These are phyloP conservation scores for Scopus umbretta DNA, from an alignment of 2,113 vertebrate species.

Conservation along the genomic window DNA sequence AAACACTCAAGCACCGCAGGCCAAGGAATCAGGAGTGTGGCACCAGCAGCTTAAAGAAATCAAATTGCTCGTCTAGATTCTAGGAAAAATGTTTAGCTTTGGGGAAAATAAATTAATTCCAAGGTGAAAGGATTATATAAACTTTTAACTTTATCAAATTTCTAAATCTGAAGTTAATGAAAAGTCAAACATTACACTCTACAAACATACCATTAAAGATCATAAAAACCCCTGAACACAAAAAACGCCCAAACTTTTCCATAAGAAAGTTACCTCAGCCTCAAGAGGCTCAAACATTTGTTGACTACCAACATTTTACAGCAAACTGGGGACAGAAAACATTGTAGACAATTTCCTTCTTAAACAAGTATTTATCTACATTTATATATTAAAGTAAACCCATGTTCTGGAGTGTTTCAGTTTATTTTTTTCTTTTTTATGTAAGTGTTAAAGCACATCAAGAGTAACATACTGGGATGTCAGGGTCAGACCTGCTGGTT, in stretches of 20 bases:
- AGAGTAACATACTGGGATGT: background rate
- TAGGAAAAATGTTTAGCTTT: background rate
- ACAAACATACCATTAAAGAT: background rate
- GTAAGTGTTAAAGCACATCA: background rate
- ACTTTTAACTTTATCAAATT: background rate
- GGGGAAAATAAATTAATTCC: background rate
- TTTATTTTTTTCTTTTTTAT: background rate
- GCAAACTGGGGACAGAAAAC: background rate
- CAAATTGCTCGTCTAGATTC: background rate
- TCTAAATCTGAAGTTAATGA: background rate
- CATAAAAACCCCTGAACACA: background rate
- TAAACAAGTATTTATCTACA: background rate
- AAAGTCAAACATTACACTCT: background rate
- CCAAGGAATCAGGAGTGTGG: background rate
- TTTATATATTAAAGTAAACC: background rate
- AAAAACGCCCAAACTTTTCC: background rate
- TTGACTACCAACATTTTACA: background rate
- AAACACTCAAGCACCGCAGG: rapidly evolving
- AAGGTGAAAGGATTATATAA: background rate
- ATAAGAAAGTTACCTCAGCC: background rate
- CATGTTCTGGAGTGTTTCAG: background rate
- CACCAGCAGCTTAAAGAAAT: background rate
- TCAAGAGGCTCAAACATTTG: background rate
- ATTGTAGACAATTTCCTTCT: background rate
- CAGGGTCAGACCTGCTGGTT: background rate